Conservation (phyloP, 1,140 invertebrate species). For the Varroa destructor region DNA sequence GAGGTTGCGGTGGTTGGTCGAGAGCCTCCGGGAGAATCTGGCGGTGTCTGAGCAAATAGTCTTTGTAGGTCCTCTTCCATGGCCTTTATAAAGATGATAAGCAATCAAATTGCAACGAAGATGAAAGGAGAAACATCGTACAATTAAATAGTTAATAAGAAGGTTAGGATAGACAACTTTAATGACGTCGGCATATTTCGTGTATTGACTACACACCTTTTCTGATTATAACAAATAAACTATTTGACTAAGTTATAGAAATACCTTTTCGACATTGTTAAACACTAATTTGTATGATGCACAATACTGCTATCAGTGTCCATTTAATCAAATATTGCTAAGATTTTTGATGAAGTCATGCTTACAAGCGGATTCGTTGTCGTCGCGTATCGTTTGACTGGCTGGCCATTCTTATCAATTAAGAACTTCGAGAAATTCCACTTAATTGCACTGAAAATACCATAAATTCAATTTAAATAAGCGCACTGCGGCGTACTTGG, state of each 20-base stretch:
- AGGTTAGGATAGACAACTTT: too few species aligned
- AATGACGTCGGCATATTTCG: too few species aligned
- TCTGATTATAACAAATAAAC: too few species aligned
- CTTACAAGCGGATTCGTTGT: constrained; percentile 54
- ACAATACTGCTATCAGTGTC: too few species aligned
- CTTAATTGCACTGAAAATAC: constrained; percentile 55
- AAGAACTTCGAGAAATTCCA: constrained; percentile 98
- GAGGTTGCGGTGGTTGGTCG: too few species aligned
- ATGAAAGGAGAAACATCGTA: too few species aligned
- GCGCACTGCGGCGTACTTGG: too few species aligned
- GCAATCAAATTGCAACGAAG: not conserved
- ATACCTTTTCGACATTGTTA: too few species aligned
- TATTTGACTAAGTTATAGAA: too few species aligned
- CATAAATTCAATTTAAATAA: constrained; percentile 1
- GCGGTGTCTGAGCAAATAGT: not conserved
- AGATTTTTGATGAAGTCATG: not conserved
- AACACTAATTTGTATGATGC: too few species aligned
- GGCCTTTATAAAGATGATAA: not conserved
- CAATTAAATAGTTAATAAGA: too few species aligned
- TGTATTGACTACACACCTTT: too few species aligned
- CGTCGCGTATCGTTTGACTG: constrained; percentile 65
- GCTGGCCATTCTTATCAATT: constrained; percentile 67
- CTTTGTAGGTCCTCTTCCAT: constrained; percentile 19
- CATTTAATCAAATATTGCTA: not conserved
- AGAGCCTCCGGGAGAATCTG: not conserved